A percentile compares a stretch with the other conserved stretches of the same genome.
Conservation (phyloP, 2,888 invertebrate genomes). For the Mimachlamys varia region DNA sequence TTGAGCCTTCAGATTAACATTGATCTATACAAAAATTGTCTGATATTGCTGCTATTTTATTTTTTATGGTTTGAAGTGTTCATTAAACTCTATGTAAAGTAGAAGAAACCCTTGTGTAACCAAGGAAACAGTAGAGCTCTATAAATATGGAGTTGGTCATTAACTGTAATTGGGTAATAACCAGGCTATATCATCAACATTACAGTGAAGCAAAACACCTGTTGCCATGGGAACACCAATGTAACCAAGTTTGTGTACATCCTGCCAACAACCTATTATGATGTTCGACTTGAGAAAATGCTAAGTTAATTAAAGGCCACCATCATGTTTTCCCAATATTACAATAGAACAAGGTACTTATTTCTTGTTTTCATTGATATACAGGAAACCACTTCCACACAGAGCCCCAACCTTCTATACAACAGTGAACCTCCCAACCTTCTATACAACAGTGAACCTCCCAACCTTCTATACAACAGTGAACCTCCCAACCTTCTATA, state of each 20-base stretch:
- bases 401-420: not conserved
- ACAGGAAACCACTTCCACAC: not conserved
- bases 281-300: not conserved
- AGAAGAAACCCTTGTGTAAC: not conserved
- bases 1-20: not conserved
- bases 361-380: not conserved
- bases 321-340: not conserved
- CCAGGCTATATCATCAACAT: not conserved
- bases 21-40: not conserved
- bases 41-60: not conserved
- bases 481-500: too few relatives aligned
- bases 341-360: not conserved
- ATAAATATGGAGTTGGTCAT: not conserved
- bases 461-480: too few relatives aligned
- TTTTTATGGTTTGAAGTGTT: not conserved
- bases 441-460: too few relatives aligned
- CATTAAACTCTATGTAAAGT: not conserved
- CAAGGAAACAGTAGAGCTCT: not conserved
- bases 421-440: too few relatives aligned
- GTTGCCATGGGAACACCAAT: not conserved
- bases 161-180: not conserved
- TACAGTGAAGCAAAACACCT: not conserved
- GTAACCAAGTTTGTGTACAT: not conserved
- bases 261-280: not conserved
- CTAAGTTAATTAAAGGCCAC: not conserved